Evolutionary conservation across 2,888 invertebrate species (phyloP), one percentile per base, ranked within the genome.

Genomic region (Cosmia trapezina): DNA sequence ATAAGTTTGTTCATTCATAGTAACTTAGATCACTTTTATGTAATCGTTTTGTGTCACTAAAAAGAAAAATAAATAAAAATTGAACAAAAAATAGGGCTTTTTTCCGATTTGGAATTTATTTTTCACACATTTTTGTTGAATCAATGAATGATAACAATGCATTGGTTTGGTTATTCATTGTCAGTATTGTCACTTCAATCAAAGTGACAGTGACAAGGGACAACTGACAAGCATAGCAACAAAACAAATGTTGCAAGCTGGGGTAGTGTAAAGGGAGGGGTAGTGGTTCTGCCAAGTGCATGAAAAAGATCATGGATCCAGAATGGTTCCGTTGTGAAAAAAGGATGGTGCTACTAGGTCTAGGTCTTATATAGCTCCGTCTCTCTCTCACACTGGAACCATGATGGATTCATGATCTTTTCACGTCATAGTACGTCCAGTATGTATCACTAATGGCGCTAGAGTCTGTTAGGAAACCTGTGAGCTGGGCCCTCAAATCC

Each of bases 1-100:
- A 73, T 78, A 80, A 74, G 86, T 91, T 79, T 92, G 87, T 87
- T 93, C 89, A 89, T 93, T 93, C 96, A 96, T 96, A 93, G 84
- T 95, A 91, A 84, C 67, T 69, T 82, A 41, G 0, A 59, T 17
- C 53, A 75, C 74, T 65, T 57, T 8, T 47, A 59, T n/a, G 5
- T 56, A 59, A 62, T 45, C 1, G 14, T 43, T 59, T 60, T 51
- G 33, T 37, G 54, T 81, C 49, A 70, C 41, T 62, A 80, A 69
- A 70, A 73, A 43, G 53, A 78, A 70, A 60, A 78, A 33, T 41
- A 70, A 80, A 76, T 33, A 71, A 76, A 74, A 73, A 45, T 2
- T 11, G 0, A 56, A 53, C 47, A 49, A 47, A 64, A 71, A 62
- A 51, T 8, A n/a, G 3, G 28, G 6, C 41, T 49, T 6, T 53